Conservation (phyloP, 2,797 vertebrate species). For the Bufotes viridis region DNA sequence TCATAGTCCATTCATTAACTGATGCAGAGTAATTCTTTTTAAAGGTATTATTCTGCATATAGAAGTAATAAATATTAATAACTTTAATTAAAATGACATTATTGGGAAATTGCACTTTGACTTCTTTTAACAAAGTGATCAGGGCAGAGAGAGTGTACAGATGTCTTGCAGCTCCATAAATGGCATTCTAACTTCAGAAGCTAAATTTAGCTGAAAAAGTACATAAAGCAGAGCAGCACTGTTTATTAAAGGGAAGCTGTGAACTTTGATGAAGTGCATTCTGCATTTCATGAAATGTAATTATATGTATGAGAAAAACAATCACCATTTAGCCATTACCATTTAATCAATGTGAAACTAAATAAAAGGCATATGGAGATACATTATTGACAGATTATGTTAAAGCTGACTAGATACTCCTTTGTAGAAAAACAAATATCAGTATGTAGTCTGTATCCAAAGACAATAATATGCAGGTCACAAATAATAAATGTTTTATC, state of each 20-base stretch:
- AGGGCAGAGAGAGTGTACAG: neutral
- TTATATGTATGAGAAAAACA: neutral
- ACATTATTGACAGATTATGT: neutral
- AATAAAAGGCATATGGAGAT: neutral
- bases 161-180: conserved; percentile 30
- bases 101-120: neutral
- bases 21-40: neutral
- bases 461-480: conserved; percentile 26
- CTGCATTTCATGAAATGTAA: neutral
- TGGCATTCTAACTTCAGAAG: conserved; percentile 12
- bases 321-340: neutral
- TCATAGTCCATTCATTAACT: neutral
- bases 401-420: neutral
- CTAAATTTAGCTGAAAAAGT: conserved; percentile 5
- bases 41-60: neutral
- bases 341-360: neutral
- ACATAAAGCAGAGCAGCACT: conserved; percentile 9
- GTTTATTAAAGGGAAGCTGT: conserved; percentile 1
- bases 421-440: neutral
- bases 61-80: neutral
- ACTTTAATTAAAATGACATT: neutral
- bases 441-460: neutral
- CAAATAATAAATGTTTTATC: neutral
- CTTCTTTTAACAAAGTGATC: neutral
- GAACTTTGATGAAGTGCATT: neutral